Evolutionary conservation across 2,888 invertebrate species (phyloP).

Genomic region (Kuschelorhynchus macadamiae): DNA sequence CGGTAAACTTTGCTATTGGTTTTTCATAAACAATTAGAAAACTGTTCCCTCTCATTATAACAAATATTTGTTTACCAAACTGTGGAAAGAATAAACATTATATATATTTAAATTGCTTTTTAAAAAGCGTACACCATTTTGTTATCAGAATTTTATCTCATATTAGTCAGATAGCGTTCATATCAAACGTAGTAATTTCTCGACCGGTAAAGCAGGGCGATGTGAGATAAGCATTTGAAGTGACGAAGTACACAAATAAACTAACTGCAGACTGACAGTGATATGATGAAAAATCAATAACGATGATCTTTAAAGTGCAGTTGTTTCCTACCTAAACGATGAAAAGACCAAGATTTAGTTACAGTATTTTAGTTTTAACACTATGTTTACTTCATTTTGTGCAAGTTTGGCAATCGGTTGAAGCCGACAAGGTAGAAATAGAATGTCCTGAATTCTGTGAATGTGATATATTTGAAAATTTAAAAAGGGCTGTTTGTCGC

Average conservation of each 20-base stretch:
- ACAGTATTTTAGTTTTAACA: not conserved
- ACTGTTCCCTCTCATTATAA: no score
- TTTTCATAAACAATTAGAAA: no score
- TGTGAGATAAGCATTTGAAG: not conserved
- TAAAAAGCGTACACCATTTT: no score
- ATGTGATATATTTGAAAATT: slow-evolving; percentile 71
- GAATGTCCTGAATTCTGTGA: slow-evolving; percentile 72
- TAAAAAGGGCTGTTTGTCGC: slow-evolving; percentile 72
- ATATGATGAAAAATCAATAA: slow-evolving; percentile 1
- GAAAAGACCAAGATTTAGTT: not conserved
- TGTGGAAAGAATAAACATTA: no score
- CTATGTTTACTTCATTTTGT: no score
- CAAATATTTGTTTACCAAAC: no score
- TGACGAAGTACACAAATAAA: not conserved
- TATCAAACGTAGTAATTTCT: not conserved
- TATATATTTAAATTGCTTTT: no score
- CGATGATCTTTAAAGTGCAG: slow-evolving; percentile 19
- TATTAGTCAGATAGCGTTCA: not conserved
- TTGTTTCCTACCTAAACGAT: slow-evolving; percentile 21
- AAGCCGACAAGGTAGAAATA: slow-evolving; percentile 49
- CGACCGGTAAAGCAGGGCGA: not conserved
- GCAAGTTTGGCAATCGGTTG: not conserved
- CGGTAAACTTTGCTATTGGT: no score
- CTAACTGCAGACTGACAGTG: not conserved
- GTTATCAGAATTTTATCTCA: not conserved